Evolutionary conservation across 2,113 vertebrate genomes (phyloP).

Genomic region (Geococcyx californianus): DNA sequence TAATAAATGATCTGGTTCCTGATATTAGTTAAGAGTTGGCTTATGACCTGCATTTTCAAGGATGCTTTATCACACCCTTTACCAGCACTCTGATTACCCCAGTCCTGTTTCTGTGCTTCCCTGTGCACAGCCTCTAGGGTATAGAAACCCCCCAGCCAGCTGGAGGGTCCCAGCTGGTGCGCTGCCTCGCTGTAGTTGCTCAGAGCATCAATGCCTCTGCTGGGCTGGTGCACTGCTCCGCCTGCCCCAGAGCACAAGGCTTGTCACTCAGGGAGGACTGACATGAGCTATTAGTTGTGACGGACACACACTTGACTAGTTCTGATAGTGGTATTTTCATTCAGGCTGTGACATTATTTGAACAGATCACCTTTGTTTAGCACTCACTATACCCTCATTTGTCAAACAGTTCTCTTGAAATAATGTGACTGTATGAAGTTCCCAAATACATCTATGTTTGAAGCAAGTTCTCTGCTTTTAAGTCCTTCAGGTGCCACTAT

Average conservation of each 20-base stretch:
- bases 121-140: background rate
- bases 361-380: constrained; percentile 55
- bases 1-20: background rate
- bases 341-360: constrained; percentile 24
- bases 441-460: background rate
- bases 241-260: background rate
- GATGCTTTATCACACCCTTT: background rate
- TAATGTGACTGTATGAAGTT: background rate
- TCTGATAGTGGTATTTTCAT: constrained; percentile 18
- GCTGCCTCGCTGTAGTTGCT: background rate
- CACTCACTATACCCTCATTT: background rate
- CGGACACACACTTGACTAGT: background rate
- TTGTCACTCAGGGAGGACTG: constrained; percentile 8
- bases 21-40: background rate
- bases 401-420: constrained; percentile 4
- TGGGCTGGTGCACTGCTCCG: background rate
- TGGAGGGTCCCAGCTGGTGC: constrained; percentile 55
- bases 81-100: accelerated
- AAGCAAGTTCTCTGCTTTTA: background rate
- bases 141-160: background rate
- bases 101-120: background rate
- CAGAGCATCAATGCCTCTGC: background rate
- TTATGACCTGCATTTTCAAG: background rate
- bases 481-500: background rate
- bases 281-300: constrained; percentile 34